Evolutionary conservation across 2,888 invertebrate species (phyloP), one percentile per base, ranked within the genome.

Genomic region (Rhodophaea formosa): DNA sequence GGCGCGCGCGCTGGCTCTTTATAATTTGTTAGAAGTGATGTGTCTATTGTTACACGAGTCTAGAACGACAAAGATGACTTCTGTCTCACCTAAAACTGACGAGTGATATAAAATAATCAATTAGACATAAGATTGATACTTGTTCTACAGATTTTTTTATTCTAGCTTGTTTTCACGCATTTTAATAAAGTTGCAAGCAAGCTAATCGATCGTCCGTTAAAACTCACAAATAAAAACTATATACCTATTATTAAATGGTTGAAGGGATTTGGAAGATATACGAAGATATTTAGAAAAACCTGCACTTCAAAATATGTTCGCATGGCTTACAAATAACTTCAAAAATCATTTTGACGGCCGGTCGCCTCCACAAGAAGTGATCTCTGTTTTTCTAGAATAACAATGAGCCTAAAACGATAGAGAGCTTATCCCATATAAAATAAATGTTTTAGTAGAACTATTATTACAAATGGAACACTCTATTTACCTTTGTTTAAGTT

Each of bases 401-500:
- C 78, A 77, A 75, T 77, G 84, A 89, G 90, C 90, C 90, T 91
- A 90, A 89, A 77, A 80, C 75, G 75, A 81, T 89, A 90, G 82
- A 90, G 90, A 91, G 91, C 90, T 91, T 90, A 89, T 70, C 77
- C 81, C 82, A 75, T 84, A 85, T 82, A 75, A 82, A 83, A 77
- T 84, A 84, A 88, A 87, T 86, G 85, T 86, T 89, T 86, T 88
- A 86, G 83, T 88, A 89, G 85, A 78, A 81, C 74, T 86, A 86
- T 84, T 80, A 83, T 80, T 80, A 84, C 77, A 82, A 79, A 82
- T 79, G 74, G 70, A 80, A 80, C 77, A 76, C 80, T 17, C 51
- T 89, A 89, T 89, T 89, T 89, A 89, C 88, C 85, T 81, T 80
- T 84, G 88, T 90, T 90, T 88, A 70, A 86, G 85, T 88, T 88